These are phyloP conservation scores for Drosophila orosa DNA, from an alignment of 1,140 invertebrate genomes.

Conservation along the genomic window DNA sequence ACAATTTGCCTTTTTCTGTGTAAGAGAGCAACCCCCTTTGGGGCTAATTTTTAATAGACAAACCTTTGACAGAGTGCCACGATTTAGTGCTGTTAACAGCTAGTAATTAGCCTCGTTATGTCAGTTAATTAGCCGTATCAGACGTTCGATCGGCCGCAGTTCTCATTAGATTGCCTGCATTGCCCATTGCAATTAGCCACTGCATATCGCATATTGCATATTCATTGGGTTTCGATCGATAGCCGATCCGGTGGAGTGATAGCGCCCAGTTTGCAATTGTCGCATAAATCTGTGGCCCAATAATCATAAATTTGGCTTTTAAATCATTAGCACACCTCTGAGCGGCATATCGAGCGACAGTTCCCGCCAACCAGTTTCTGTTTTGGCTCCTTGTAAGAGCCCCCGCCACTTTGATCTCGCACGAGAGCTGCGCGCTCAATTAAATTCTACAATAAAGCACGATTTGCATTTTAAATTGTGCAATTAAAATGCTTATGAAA, in stretches of 20 bases:
- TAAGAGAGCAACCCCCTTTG: background rate
- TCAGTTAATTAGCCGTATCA: conserved; percentile 73
- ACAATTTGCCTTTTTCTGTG: background rate
- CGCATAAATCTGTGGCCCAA: conserved; percentile 63
- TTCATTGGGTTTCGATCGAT: conserved; percentile 49
- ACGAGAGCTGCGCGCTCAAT: conserved; percentile 68
- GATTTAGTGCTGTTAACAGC: conserved; percentile 79
- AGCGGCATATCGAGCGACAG: conserved; percentile 38
- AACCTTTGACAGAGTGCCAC: conserved; percentile 62
- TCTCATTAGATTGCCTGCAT: conserved; percentile 30
- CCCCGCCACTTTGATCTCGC: conserved; percentile 52
- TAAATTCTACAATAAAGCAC: conserved; percentile 79
- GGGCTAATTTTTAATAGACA: background rate
- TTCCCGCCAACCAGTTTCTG: conserved; percentile 59
- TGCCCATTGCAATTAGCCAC: conserved; percentile 53
- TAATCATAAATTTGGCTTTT: conserved; percentile 77
- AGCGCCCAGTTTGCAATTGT: conserved; percentile 16
- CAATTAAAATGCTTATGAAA: conserved; percentile 83
- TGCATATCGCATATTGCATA: conserved; percentile 63
- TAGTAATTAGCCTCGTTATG: conserved; percentile 76
- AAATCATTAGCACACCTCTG: conserved; percentile 77
- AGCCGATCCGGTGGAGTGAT: conserved; percentile 9
- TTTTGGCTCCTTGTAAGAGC: conserved; percentile 11
- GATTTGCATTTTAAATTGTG: conserved; percentile 83
- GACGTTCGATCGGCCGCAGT: conserved; percentile 15